Conservation (phyloP, 2,113 vertebrate species). For the Australoheros scitulus region DNA sequence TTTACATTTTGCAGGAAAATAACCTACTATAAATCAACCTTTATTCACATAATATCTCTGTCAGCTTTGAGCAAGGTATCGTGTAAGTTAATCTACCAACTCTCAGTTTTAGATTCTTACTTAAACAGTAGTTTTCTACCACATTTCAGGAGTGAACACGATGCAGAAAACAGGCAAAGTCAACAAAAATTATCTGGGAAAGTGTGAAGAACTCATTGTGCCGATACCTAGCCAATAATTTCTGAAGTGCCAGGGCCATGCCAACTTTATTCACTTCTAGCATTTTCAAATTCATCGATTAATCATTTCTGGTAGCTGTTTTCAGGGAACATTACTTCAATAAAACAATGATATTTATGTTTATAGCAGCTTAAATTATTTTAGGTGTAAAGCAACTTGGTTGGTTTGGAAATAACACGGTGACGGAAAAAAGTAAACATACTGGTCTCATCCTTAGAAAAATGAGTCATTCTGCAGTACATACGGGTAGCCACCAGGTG, state of each 20-base stretch:
- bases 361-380: background rate
- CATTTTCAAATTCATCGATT: background rate
- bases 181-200: background rate
- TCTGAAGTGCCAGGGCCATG: background rate
- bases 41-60: background rate
- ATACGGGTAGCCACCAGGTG: slow-evolving; percentile 51
- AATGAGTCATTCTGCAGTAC: background rate
- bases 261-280: background rate
- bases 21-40: background rate
- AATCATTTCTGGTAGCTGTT: background rate
- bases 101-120: background rate
- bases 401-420: background rate
- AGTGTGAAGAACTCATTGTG: slow-evolving; percentile 3
- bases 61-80: no score
- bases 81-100: background rate
- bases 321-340: background rate
- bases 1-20: background rate
- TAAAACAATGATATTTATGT: background rate
- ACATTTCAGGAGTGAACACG: background rate
- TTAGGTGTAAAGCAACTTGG: background rate
- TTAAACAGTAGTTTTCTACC: slow-evolving; percentile 21
- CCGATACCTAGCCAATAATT: background rate
- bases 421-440: background rate
- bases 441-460: background rate
- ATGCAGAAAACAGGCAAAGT: background rate